Evolutionary conservation across 30 jellyfish, hydroid and myxozoan species (phyloP), one percentile per base, ranked within the genome.

Genomic region (Rhopilema esculentum): DNA sequence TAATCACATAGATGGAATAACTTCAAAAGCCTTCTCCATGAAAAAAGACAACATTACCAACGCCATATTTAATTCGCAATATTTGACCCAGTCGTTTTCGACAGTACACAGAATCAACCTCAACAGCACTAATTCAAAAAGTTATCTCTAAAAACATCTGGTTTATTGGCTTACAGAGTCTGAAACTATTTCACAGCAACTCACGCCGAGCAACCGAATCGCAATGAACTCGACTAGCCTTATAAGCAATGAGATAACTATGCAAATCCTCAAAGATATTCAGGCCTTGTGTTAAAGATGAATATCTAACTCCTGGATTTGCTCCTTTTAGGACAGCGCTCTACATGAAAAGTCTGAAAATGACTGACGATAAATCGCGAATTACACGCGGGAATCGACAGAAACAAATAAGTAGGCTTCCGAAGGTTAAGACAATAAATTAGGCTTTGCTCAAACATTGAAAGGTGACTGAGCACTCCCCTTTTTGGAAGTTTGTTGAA

Each of bases 121-220:
- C 48, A 18, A 67, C 23, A 40, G 77, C n/a, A 30, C 77, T 67
- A 67, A 67, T 20, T 63, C 21, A 12, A 23, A 67, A 67, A 15
- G 31, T 33, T 17, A 15, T 67, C 48, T 24, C 23, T 23, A 23
- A 67, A 67, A 67, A 67, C 77, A 67, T 33, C 77, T 67, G 77
- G 77, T 40, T 67, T 67, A 67, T 67, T 67, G 77, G 40, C 77
- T 24, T 17, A 67, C 20, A 15, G 15, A 18, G 40, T 67, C 77
- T 67, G 40, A 33, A 33, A 67, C 51, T 67, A 16, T 67, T 67
- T 33, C 57, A 40, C 57, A 40, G 57, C 57, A 40, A 40, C 57
- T 40, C 57, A 40, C 57, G 12, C 57, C 57, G 12, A 40, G 57
- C n/a, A 67, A 67, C 0, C 0, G 77, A 23, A 12, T 15, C 22